Evolutionary conservation across 2,113 vertebrate species (phyloP).

Genomic region (Podarcis raffonei): DNA sequence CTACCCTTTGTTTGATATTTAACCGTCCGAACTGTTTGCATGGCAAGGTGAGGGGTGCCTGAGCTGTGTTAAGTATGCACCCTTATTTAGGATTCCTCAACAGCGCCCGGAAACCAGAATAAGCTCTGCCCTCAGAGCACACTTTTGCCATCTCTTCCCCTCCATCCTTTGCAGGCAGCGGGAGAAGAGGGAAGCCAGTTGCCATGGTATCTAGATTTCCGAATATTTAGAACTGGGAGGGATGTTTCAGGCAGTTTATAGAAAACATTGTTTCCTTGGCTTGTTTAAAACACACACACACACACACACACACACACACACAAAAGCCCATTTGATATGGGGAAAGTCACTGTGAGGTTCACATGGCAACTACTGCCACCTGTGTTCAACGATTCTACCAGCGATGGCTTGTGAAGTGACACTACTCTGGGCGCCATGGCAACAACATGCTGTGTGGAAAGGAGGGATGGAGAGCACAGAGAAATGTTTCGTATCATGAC

Average conservation of each 20-base stretch:
- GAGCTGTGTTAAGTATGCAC: not conserved
- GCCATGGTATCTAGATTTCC: slow-evolving; percentile 2
- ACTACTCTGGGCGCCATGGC: slow-evolving; percentile 53
- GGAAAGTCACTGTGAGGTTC: accelerated
- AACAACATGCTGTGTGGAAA: not conserved
- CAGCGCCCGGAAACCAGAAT: not conserved
- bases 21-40: no score
- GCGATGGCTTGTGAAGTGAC: slow-evolving; percentile 19
- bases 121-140: not conserved
- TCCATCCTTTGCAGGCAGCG: not conserved
- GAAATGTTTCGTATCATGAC: slow-evolving; percentile 40
- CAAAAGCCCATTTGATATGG: not conserved
- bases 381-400: slow-evolving; percentile 10
- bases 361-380: slow-evolving; percentile 6
- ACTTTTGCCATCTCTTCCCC: not conserved
- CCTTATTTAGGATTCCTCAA: not conserved
- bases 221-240: not conserved
- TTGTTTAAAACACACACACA: not conserved
- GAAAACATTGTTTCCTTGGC: not conserved
- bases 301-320: no score
- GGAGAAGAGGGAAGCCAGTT: not conserved
- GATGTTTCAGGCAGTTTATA: not conserved
- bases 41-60: not conserved
- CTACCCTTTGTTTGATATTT: not conserved
- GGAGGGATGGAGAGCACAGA: slow-evolving; percentile 24